Evolutionary conservation across 2,113 vertebrate species (phyloP).

Genomic region (Chamaetylas fuelleborni): DNA sequence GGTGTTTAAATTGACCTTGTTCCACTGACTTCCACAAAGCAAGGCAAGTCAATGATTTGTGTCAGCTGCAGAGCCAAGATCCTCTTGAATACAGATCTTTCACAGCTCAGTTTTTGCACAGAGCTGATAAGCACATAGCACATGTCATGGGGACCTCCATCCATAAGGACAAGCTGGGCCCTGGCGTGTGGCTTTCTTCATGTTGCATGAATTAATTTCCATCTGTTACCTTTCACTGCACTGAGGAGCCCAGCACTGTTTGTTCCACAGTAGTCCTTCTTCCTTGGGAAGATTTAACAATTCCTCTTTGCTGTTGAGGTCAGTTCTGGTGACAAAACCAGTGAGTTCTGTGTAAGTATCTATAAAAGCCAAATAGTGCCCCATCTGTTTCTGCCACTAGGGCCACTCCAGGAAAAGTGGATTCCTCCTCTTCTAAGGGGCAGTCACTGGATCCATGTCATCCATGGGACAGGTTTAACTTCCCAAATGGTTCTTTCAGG

Average conservation of each 20-base stretch:
- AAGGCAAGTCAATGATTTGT: not conserved
- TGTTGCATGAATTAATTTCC: not conserved
- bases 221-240: not conserved
- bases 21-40: not conserved
- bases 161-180: not conserved
- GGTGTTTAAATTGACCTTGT: not conserved
- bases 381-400: not conserved
- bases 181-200: not conserved
- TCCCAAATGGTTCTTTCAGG: not conserved
- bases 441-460: not conserved
- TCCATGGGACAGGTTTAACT: not conserved
- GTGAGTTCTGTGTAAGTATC: not conserved
- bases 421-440: not conserved
- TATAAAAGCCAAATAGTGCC: not conserved
- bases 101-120: not conserved
- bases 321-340: not conserved
- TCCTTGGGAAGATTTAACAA: not conserved
- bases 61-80: not conserved
- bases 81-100: not conserved
- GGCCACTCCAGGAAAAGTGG: not conserved
- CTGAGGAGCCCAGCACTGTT: not conserved
- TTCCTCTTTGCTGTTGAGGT: not conserved
- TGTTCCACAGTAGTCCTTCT: not conserved
- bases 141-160: not conserved
- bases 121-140: not conserved